phyloP scores from a whole-genome alignment of 2,113 vertebrate species.

The Cavia porcellus region DNA sequence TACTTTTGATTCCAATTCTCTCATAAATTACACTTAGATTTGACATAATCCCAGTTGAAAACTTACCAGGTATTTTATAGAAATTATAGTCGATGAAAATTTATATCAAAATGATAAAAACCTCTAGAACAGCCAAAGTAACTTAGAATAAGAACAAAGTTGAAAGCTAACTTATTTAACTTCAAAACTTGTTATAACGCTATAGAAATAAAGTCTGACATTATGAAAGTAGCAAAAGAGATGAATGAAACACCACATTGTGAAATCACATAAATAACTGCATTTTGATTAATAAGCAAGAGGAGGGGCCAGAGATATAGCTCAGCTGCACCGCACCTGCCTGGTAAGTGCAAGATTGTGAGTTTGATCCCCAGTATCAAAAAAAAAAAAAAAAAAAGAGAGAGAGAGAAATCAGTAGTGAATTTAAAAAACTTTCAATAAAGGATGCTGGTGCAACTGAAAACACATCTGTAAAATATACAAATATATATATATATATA shows the following conservation, averaged over 20 bases:
- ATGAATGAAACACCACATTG: not conserved
- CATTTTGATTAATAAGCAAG: not conserved
- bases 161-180: not conserved
- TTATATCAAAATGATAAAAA: not conserved
- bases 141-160: not conserved
- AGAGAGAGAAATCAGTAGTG: not conserved
- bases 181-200: not conserved
- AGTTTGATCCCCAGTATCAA: no score
- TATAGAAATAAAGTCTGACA: not conserved
- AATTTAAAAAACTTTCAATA: not conserved
- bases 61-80: not conserved
- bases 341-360: no score
- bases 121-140: not conserved
- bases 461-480: not conserved
- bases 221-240: not conserved
- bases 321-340: no score
- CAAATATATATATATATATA: no score
- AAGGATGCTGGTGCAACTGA: not conserved
- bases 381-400: no score
- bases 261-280: not conserved
- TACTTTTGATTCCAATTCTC: not conserved
- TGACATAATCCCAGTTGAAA: not conserved
- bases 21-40: not conserved
- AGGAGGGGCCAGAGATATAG: not conserved
- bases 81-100: not conserved